Conservation (phyloP, 35 echinoderm and acorn worm genomes). For the Heliocidaris erythrogramma region DNA sequence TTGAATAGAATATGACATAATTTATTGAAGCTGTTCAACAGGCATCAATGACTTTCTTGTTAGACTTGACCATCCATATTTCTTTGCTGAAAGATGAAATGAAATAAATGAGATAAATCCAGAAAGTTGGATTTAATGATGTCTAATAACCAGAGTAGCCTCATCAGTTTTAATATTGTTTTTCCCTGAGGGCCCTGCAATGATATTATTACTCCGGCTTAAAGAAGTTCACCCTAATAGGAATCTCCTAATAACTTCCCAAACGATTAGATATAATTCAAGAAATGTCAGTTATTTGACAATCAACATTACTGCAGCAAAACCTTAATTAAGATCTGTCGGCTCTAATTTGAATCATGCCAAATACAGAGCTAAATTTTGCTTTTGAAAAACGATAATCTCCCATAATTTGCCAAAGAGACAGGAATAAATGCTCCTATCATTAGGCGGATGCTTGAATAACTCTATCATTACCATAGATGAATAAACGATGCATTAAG, state of each 20-base stretch:
- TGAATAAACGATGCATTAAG: neutral
- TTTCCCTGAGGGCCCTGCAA: too few relatives aligned
- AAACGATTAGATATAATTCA: neutral
- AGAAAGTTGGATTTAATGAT: too few relatives aligned
- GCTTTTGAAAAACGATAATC: neutral
- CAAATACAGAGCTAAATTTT: neutral
- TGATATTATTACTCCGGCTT: too few relatives aligned
- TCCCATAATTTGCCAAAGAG: neutral
- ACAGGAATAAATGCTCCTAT: neutral
- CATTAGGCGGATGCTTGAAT: neutral
- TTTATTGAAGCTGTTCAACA: too few relatives aligned
- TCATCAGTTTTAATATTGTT: too few relatives aligned
- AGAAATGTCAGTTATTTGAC: neutral
- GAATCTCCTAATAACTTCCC: neutral
- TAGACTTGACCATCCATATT: too few relatives aligned
- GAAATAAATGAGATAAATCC: too few relatives aligned
- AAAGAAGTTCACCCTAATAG: neutral
- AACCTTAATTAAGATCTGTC: neutral
- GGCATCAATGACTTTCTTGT: too few relatives aligned
- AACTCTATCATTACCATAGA: neutral
- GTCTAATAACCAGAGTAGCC: too few relatives aligned
- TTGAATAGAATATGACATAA: neutral
- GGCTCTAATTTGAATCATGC: neutral
- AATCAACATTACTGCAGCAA: neutral
- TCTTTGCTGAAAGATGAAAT: too few relatives aligned